These are phyloP conservation scores for Mythimna ferrago DNA, from an alignment of 2,888 invertebrate genomes.

Conservation along the genomic window DNA sequence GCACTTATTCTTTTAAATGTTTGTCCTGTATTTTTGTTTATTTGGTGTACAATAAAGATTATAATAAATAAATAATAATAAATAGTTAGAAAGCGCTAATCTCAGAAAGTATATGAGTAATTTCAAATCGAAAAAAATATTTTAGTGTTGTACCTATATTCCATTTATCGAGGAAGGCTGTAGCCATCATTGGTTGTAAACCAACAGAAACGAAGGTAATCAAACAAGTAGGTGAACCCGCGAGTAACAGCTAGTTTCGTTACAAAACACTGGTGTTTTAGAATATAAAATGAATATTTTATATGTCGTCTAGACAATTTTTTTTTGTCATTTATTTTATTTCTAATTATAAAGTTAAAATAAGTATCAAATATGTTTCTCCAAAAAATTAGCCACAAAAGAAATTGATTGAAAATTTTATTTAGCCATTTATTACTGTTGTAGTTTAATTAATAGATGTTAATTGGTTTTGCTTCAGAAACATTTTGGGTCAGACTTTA, in stretches of 20 bases:
- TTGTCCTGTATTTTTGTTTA: no score
- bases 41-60: no score
- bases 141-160: no score
- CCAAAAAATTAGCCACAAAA: not conserved
- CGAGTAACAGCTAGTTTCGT: not conserved
- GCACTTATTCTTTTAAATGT: no score
- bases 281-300: not conserved
- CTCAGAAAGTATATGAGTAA: no score
- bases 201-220: not conserved
- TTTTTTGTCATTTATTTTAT: not conserved
- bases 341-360: not conserved
- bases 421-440: not conserved
- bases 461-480: conserved; percentile 16
- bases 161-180: no score
- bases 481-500: conserved; percentile 20
- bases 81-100: no score
- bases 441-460: conserved; percentile 21
- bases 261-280: not conserved
- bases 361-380: not conserved
- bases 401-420: not conserved
- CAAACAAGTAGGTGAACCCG: not conserved
- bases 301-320: not conserved
- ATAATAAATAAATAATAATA: no score
- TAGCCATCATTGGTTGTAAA: no score
- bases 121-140: no score